Percentiles rank a stretch among this genome's conserved stretches.
Conservation (phyloP, 2,113 vertebrate species). For the Aleadryas rufinucha region DNA sequence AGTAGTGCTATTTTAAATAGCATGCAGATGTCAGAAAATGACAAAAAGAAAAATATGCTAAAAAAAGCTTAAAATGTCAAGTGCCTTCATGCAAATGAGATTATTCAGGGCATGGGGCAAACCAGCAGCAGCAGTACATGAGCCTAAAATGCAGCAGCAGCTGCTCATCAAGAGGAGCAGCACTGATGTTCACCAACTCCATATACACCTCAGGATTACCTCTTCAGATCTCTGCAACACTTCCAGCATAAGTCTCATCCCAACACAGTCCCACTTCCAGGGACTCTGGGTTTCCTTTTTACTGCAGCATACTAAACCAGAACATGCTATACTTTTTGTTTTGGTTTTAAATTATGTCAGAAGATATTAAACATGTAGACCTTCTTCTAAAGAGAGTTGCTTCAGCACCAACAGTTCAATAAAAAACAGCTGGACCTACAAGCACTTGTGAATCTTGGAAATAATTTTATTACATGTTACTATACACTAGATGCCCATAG, state of each 20-base stretch:
- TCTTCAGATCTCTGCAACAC: not conserved
- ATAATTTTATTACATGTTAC: not conserved
- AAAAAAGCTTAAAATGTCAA: not conserved
- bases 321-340: not conserved
- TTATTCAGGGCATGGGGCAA: not conserved
- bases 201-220: accelerated
- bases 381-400: not conserved
- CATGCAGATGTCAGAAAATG: not conserved
- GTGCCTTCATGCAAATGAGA: not conserved
- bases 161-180: not conserved
- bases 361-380: not conserved
- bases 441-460: not conserved
- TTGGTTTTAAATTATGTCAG: not conserved
- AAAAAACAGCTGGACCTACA: not conserved
- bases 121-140: not conserved
- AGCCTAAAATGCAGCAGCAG: not conserved
- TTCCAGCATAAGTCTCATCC: not conserved
- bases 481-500: not conserved
- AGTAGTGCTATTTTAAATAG: not conserved
- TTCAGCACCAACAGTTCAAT: not conserved
- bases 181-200: not conserved
- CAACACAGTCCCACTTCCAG: not conserved
- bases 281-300: not conserved
- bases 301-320: not conserved
- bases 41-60: not conserved